Base-by-base conservation (phyloP, 2,113 vertebrate species). In the Neodontobutis hainanensis region DNA sequence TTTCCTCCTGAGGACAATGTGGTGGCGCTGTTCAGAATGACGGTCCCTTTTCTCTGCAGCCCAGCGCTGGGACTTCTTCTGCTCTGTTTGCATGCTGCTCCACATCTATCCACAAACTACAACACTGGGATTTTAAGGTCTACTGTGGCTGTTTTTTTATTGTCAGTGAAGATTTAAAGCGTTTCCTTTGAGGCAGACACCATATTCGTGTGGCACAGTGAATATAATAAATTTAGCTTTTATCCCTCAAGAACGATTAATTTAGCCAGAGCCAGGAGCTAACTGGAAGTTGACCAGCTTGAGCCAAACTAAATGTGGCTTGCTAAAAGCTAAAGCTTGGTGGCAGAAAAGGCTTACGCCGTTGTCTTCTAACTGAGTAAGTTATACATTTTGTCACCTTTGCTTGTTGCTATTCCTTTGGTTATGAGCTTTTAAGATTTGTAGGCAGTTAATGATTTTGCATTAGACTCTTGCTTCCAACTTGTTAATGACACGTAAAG, bases 1-100 rank as follows among this genome's bases (percentile, higher is more conserved):
- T 3, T 11, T 6, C 0, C 6, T 11, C 85, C 85, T 77, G 49
- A 8, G 11, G 12, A 11, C 0, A 16, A 6, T 15, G 14, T 16
- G 9, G 32, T 11, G 82, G 79, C 81, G 87, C 87, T 89, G 81
- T 83, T 75, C 8, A 19, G 36, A 80, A 11, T 0, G 1, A 1
- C 47, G 10, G 15, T 51, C 51, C 6, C 9, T 40, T 11, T 6
- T 27, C 19, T 27, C 19, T 27, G 19, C 19, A 27, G 11, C 8
- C 4, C 51, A 32, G 42, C 58, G 3, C 36, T 0, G 14, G 12
- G 1, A 12, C 8, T 5, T 11, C 51, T 12, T 67, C 14, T 5
- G 46, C 51, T 14, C 3, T 27, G 10, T 16, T 19, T 48, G 14
- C 11, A 27, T 34, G 50, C 53, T 56, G 11, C n/a, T n/a, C 50